Evolutionary conservation across 2,113 vertebrate species (phyloP), one percentile per base, ranked within the genome.

Genomic region (Empidonax alnorum): DNA sequence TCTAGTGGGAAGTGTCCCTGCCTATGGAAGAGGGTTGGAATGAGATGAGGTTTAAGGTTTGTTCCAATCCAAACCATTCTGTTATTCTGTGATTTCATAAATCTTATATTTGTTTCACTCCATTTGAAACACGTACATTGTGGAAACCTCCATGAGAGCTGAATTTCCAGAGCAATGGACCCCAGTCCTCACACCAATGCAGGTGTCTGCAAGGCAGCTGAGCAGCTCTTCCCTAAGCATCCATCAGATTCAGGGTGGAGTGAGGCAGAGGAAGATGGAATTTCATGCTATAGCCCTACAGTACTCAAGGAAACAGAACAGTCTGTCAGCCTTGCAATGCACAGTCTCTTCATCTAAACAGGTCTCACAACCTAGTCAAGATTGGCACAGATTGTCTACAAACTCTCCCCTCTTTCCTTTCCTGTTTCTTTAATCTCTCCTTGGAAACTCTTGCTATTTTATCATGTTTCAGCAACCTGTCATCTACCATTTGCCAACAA

Each of bases 391-490:
- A 21, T 28, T 80, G 21, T 23, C 71, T 78, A 25, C 53, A 61
- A 67, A 46, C 88, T 55, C 49, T 69, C 30, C 35, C 31, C 12
- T 47, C 74, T 84, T 13, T 46, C 65, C 58, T 75, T 88, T 88
- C 76, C 79, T 92, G 59, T 41, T 52, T 80, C 55, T 87, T 58
- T 35, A 20, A 1, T 53, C 56, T 75, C 88, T 65, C 49, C n/a
- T 31, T 77, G 79, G 50, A 74, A 92, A 62, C 23, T 47, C 55
- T 50, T 42, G 59, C 55, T 90, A 42, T 93, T 93, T 87, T 69
- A 66, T 44, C 72, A 39, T 92, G 80, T 86, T 90, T 68, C 84
- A 76, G 58, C 89, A 92, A 89, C 77, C 62, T 89, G 74, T 73
- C 92, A 80, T 5, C 37, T 71, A 46, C n/a, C 65, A 39, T 77